Conservation (phyloP, 2,888 invertebrate genomes). For the Cantharis flavilabris region DNA sequence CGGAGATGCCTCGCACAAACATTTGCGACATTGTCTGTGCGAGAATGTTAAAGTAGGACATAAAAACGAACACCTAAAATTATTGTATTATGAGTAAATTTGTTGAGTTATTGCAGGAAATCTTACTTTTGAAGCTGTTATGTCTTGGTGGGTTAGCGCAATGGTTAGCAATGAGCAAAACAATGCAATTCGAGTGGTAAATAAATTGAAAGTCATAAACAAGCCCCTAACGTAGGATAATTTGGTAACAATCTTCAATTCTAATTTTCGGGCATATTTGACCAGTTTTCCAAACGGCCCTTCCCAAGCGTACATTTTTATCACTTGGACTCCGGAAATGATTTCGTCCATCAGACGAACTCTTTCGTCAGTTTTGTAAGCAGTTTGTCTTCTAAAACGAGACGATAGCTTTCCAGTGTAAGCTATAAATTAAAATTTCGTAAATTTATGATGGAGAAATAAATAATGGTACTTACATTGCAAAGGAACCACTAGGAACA, state of each 20-base stretch:
- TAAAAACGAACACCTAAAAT: slow-evolving; percentile 60
- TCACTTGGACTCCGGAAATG: slow-evolving; percentile 88
- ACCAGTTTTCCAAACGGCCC: slow-evolving; percentile 69
- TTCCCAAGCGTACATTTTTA: slow-evolving; percentile 79
- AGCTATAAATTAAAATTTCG: slow-evolving; percentile 52
- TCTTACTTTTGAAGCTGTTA: slow-evolving; percentile 74
- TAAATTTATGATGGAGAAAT: neutral
- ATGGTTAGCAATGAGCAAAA: slow-evolving; percentile 76
- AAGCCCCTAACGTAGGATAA: slow-evolving; percentile 68
- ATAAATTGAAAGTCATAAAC: slow-evolving; percentile 77
- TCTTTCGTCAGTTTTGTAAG: slow-evolving; percentile 84
- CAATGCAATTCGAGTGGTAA: slow-evolving; percentile 79
- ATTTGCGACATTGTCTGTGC: slow-evolving; percentile 63
- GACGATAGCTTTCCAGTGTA: slow-evolving; percentile 69
- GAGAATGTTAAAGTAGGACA: slow-evolving; percentile 60
- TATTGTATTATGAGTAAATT: neutral
- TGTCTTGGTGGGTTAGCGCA: slow-evolving; percentile 65
- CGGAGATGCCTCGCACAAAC: slow-evolving; percentile 59
- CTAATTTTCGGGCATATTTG: slow-evolving; percentile 60
- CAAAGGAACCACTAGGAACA: slow-evolving; percentile 80
- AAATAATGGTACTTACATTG: slow-evolving; percentile 65
- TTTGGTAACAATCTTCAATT: slow-evolving; percentile 63
- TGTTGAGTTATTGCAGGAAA: neutral
- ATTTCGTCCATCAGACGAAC: slow-evolving; percentile 95
- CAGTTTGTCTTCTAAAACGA: slow-evolving; percentile 75